Percentiles rank a stretch among this genome's conserved stretches.
phyloP scores from a whole-genome alignment of 2,113 vertebrate species.

The Phaethon lepturus region DNA sequence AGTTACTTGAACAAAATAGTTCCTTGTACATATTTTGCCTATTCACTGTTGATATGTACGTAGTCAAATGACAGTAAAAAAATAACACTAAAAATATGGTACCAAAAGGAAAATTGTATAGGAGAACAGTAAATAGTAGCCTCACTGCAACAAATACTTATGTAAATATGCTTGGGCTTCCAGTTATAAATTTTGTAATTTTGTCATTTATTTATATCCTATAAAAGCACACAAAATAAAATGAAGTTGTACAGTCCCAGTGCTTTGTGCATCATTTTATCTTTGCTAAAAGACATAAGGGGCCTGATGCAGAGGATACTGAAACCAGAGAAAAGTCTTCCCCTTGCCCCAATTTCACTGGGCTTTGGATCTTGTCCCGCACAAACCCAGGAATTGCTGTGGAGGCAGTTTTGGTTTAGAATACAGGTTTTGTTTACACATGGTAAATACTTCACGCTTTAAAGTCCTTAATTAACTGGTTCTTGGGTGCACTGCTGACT shows the following conservation, averaged over 20 bases:
- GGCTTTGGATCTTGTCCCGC: neutral
- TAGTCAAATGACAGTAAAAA: conserved; percentile 83
- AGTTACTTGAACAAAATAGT: conserved; percentile 90
- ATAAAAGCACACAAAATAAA: conserved; percentile 99
- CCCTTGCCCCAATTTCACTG: neutral
- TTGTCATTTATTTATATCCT: conserved; percentile 99
- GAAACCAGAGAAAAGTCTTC: neutral
- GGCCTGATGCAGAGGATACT: neutral
- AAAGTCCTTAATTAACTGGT: neutral
- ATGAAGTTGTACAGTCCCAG: conserved; percentile 88
- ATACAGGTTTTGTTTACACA: neutral
- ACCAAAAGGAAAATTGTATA: conserved; percentile 88
- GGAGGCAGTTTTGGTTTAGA: neutral
- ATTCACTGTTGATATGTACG: conserved; percentile 97
- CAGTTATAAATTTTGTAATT: conserved; percentile 98
- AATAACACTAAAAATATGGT: conserved; percentile 86
- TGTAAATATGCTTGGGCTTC: conserved; percentile 99
- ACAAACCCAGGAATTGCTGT: neutral
- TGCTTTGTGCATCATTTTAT: conserved; percentile 54
- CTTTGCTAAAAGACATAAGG: neutral
- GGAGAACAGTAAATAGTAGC: conserved; percentile 81
- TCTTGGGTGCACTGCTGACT: neutral
- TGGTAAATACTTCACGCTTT: neutral
- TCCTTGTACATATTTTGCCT: conserved; percentile 97
- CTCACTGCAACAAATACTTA: conserved; percentile 87